Conservation (phyloP, 2,888 invertebrate species). For the Trichopoda pennipes region DNA sequence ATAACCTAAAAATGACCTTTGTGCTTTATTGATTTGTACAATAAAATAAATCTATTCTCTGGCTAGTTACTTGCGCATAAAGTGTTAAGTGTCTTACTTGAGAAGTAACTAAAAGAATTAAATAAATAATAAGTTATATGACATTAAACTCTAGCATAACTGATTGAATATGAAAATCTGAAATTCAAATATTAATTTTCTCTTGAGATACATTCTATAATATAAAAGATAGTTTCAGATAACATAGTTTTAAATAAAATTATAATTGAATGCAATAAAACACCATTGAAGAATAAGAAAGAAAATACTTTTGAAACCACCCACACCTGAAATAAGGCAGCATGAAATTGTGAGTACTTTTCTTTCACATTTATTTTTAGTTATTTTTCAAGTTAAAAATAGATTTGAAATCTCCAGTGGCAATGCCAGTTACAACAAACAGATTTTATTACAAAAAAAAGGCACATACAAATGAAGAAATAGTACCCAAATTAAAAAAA, state of each 20-base stretch:
- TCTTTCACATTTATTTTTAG: background rate
- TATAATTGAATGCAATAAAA: background rate
- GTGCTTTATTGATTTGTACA: background rate
- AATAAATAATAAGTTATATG: no score
- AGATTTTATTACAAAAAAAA: background rate
- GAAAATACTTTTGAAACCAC: background rate
- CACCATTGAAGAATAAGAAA: no score
- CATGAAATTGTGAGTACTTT: background rate
- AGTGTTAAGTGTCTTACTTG: no score
- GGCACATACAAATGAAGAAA: background rate
- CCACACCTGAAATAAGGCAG: background rate
- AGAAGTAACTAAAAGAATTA: no score
- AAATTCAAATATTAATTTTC: no score
- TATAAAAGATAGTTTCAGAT: no score
- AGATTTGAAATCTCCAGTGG: constrained; percentile 17
- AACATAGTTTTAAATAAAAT: no score
- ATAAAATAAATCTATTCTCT: no score
- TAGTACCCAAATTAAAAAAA: constrained; percentile 21
- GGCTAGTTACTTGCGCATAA: no score
- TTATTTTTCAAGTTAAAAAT: constrained; percentile 34
- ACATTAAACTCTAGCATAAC: no score
- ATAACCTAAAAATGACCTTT: constrained; percentile 14
- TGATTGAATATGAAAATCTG: no score
- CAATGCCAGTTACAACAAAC: background rate
- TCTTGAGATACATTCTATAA: no score